phyloP scores from a whole-genome alignment of 2,797 vertebrate genomes.

The Gambusia yucatana region DNA sequence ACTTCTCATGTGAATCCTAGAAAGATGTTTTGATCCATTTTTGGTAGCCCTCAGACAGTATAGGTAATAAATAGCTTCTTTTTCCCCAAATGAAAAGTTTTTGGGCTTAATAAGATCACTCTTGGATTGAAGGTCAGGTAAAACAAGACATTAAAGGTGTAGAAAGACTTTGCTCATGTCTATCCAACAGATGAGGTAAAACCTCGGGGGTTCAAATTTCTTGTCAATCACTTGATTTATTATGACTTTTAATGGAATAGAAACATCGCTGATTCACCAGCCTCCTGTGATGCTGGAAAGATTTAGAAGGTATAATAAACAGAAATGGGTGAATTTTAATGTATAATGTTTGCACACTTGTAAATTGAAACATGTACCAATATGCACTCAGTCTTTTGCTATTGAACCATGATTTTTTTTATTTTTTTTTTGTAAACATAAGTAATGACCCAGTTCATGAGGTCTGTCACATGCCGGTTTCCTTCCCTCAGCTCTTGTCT shows the following conservation, averaged over 20 bases:
- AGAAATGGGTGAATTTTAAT: conserved; percentile 6
- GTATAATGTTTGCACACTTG: conserved; percentile 10
- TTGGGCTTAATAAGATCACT: conserved; percentile 69
- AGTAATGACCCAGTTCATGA: conserved; percentile 3
- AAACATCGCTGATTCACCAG: not conserved
- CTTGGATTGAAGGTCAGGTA: conserved; percentile 50
- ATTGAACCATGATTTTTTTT: not conserved
- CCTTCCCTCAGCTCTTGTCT: not conserved
- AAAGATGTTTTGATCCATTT: not conserved
- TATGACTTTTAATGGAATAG: not conserved
- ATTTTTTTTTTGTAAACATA: not conserved
- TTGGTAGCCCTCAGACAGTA: conserved; percentile 47
- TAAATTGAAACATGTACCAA: not conserved
- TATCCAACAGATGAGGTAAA: conserved; percentile 56
- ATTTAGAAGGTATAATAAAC: too few species aligned
- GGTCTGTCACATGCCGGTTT: not conserved
- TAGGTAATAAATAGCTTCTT: conserved; percentile 61
- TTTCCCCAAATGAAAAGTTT: conserved; percentile 71
- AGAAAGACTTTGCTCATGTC: conserved; percentile 65
- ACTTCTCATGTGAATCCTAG: not conserved
- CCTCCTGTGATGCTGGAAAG: not conserved
- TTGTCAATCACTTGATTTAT: not conserved
- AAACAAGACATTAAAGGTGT: conserved; percentile 54
- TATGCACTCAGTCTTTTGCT: not conserved
- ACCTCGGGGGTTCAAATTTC: conserved; percentile 26